A percentile compares a stretch with the other conserved stretches of the same genome.
Evolutionary conservation across 2,888 invertebrate species (phyloP).

Genomic region (Lumbricus terrestris): DNA sequence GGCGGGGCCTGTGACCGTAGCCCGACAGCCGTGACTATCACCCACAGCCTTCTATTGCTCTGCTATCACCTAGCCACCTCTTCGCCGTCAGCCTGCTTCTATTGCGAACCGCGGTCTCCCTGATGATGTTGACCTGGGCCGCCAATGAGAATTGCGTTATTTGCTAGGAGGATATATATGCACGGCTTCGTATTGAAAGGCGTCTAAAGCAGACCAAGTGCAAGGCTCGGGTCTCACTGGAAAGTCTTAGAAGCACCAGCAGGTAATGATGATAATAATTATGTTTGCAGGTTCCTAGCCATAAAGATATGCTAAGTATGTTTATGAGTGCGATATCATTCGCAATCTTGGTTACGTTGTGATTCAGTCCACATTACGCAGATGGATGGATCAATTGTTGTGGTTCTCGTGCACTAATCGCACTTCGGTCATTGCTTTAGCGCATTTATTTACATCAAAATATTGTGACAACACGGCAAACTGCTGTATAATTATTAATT

Average conservation of each 20-base stretch:
- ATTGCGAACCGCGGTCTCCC: too few relatives aligned
- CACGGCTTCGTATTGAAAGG: neutral
- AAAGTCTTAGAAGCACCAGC: neutral
- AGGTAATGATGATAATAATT: neutral
- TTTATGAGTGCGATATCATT: neutral
- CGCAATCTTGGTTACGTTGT: neutral
- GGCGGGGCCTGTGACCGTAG: neutral
- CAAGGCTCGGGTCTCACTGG: neutral
- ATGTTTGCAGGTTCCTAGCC: neutral
- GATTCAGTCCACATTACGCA: neutral
- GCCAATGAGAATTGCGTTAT: neutral
- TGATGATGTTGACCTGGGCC: neutral
- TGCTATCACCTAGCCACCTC: too few relatives aligned
- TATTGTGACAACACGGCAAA: too few relatives aligned
- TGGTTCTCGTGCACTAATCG: too few relatives aligned
- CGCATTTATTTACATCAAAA: neutral
- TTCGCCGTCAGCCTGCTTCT: too few relatives aligned
- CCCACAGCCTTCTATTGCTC: too few relatives aligned
- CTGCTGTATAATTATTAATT: too few relatives aligned
- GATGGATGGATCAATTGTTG: neutral
- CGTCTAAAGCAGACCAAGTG: neutral
- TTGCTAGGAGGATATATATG: neutral
- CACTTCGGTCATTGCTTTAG: neutral
- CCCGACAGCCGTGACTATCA: neutral
- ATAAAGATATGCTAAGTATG: neutral